phyloP scores from a whole-genome alignment of 2,888 invertebrate genomes.

The Steinernema hermaphroditum region DNA sequence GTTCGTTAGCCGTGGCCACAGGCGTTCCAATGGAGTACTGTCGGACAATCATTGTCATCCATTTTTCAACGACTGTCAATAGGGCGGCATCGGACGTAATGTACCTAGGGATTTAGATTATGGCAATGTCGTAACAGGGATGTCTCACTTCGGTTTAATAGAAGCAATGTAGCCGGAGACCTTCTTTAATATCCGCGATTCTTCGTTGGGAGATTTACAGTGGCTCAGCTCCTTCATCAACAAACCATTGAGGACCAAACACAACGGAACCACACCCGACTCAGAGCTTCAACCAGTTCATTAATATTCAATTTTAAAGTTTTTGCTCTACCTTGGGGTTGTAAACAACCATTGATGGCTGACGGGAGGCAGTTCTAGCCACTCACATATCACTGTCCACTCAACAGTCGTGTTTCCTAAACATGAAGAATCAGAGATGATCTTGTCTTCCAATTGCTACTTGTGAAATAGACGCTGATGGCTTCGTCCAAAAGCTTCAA shows the following conservation, averaged over 20 bases:
- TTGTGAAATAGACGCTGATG: conserved; percentile 53
- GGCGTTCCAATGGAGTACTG: conserved; percentile 39
- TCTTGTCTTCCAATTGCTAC: conserved; percentile 39
- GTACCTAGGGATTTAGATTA: conserved; percentile 40
- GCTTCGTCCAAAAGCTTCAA: conserved; percentile 55
- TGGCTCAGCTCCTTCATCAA: conserved; percentile 38
- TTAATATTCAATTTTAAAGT: neutral
- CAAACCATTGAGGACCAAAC: conserved; percentile 40
- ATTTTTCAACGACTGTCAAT: conserved; percentile 48
- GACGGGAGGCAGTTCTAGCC: conserved; percentile 37
- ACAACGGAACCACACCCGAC: conserved; percentile 41
- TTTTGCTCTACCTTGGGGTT: conserved; percentile 34
- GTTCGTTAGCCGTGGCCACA: conserved; percentile 33
- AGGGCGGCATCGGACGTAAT: conserved; percentile 50
- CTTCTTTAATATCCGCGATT: conserved; percentile 35
- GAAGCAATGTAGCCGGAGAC: conserved; percentile 49
- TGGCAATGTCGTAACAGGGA: neutral
- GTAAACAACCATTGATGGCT: conserved; percentile 39
- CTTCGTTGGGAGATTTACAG: conserved; percentile 32
- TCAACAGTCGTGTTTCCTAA: conserved; percentile 31
- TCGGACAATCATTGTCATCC: conserved; percentile 39
- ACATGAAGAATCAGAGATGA: neutral
- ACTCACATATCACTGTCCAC: conserved; percentile 39
- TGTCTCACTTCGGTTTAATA: conserved; percentile 58
- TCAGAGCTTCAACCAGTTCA: conserved; percentile 30